Conservation (phyloP, 2,113 vertebrate genomes). For the Herpetotheres cachinnans region DNA sequence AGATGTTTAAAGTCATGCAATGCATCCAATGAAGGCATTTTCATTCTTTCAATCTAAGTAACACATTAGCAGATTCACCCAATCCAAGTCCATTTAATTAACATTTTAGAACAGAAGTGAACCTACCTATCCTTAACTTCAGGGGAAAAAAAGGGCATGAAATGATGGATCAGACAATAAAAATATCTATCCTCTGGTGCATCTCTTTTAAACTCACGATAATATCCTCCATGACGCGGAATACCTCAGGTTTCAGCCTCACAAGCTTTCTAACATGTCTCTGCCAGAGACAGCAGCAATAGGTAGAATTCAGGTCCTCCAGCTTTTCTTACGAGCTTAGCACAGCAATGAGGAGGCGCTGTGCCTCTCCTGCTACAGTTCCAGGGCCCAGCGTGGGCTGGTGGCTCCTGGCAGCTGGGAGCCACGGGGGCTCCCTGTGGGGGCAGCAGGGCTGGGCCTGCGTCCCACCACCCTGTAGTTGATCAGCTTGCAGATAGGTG, state of each 20-base stretch:
- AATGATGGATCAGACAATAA: background rate
- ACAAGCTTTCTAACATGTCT: background rate
- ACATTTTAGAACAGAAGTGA: background rate
- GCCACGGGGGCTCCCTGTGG: background rate
- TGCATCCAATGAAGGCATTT: background rate
- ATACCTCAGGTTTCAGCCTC: background rate
- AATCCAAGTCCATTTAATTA: background rate
- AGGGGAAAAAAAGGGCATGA: background rate
- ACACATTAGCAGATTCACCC: background rate
- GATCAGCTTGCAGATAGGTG: too few species aligned
- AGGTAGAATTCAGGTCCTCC: background rate
- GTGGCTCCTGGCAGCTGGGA: background rate
- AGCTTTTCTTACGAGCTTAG: background rate
- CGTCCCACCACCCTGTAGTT: too few species aligned
- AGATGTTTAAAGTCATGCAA: background rate
- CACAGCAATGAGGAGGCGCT: background rate
- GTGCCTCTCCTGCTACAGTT: background rate
- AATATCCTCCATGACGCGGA: background rate
- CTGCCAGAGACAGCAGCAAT: background rate
- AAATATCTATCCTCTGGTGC: background rate
- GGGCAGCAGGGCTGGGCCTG: accelerated
- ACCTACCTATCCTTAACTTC: background rate
- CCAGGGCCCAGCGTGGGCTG: background rate
- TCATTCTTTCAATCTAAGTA: background rate
- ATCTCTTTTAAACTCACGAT: background rate